Evolutionary conservation across 2,888 invertebrate species (phyloP), one percentile per base, ranked within the genome.

Genomic region (Andrena marginata): DNA sequence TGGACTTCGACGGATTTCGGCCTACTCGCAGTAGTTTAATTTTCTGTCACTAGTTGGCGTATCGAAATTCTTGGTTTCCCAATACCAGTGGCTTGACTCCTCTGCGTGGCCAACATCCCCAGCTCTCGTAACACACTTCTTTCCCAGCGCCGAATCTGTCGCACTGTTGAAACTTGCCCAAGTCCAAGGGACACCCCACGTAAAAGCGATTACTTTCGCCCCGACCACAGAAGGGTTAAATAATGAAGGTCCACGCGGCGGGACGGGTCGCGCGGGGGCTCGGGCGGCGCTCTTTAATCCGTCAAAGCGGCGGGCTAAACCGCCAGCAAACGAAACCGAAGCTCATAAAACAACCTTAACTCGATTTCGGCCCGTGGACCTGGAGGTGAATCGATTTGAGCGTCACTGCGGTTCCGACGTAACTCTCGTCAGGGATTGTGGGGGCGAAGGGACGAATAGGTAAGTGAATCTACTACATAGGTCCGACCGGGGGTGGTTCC

Each of bases 401-500:
- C 76, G 68, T 80, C 84, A 80, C 88, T 88, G 86, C 67, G 67
- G 62, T 56, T 51, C 67, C 42, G 65, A 42, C 80, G 83, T 76
- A 87, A 82, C 74, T 87, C 74, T 87, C 84, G 84, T 75, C 71
- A 70, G 80, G 77, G 89, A 84, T 85, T 87, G 62, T 20, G 65
- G 56, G 72, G 77, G 73, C 78, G 80, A 77, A 80, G 80, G 87
- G 86, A 77, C 81, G 89, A 89, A 85, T 87, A 89, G 89, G 89
- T 90, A 90, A 92, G 92, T 91, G 92, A 92, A 92, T 92, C 92
- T 88, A 89, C 89, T 87, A 90, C 89, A 89, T 85, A 88, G 89
- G 85, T 89, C 90, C 82, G 87, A 85, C 89, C 56, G 56, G 87
- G 90, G 89, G 92, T 42, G 42, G 91, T 91, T 90, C 87, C 87